phyloP scores from a whole-genome alignment of 2,888 invertebrate species.

The Synanthedon tipuliformis region DNA sequence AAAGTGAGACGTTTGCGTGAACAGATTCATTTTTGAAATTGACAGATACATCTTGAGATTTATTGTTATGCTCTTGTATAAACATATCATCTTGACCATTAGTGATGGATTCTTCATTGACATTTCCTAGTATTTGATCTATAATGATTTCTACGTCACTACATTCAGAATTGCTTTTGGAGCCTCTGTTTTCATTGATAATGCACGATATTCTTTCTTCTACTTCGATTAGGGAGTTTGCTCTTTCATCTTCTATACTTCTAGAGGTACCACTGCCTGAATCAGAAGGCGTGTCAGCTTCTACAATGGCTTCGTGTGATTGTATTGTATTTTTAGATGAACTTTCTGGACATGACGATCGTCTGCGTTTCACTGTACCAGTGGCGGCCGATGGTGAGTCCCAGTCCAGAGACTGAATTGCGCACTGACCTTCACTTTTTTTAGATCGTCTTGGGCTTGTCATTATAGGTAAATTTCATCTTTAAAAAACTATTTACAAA shows the following conservation, averaged over 20 bases:
- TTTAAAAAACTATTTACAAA: slow-evolving; percentile 15
- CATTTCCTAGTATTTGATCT: slow-evolving; percentile 42
- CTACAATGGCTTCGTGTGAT: slow-evolving; percentile 41
- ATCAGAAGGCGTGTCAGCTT: slow-evolving; percentile 54
- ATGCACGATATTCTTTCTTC: slow-evolving; percentile 63
- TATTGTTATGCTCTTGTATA: slow-evolving; percentile 40
- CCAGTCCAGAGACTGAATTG: slow-evolving; percentile 72
- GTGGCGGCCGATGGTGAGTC: slow-evolving; percentile 78
- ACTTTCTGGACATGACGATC: slow-evolving; percentile 66
- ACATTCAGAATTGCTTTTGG: slow-evolving; percentile 57
- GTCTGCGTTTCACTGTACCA: slow-evolving; percentile 78
- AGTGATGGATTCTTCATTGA: slow-evolving; percentile 28
- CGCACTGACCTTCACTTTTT: slow-evolving; percentile 50
- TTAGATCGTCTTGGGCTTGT: slow-evolving; percentile 64
- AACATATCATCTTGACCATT: slow-evolving; percentile 32
- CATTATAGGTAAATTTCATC: slow-evolving; percentile 53
- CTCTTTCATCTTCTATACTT: slow-evolving; percentile 46
- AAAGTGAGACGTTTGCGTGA: slow-evolving; percentile 17
- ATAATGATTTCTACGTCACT: slow-evolving; percentile 56
- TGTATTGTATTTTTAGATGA: slow-evolving; percentile 22
- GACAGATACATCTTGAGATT: slow-evolving; percentile 24
- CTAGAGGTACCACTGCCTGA: slow-evolving; percentile 53
- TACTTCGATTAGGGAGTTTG: slow-evolving; percentile 50
- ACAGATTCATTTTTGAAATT: slow-evolving; percentile 21
- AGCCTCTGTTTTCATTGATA: slow-evolving; percentile 60